Evolutionary conservation across 2,888 invertebrate genomes (phyloP).

Genomic region (Aphidoletes aphidimyza): DNA sequence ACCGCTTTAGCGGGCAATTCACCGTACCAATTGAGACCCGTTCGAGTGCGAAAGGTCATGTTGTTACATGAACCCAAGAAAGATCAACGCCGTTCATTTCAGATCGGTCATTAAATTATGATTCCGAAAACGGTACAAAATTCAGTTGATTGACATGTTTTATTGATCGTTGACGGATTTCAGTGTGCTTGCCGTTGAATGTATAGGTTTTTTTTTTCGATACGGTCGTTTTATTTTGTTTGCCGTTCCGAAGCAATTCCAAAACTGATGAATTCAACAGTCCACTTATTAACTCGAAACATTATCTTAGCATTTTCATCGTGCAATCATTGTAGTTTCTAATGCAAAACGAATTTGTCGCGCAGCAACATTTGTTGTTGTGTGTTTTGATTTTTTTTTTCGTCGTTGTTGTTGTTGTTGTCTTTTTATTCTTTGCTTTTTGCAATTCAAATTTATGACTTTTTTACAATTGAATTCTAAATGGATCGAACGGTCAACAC

Average conservation of each 20-base stretch:
- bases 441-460: constrained; percentile 39
- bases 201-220: background rate
- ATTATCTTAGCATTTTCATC: background rate
- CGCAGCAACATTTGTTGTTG: background rate
- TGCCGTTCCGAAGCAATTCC: background rate
- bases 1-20: background rate
- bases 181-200: too few species aligned
- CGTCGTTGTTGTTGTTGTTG: background rate
- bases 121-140: background rate
- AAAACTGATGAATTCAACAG: too few species aligned
- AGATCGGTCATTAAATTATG: background rate
- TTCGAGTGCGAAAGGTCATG: too few species aligned
- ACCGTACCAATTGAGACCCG: too few species aligned
- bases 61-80: too few species aligned
- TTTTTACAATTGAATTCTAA: constrained; percentile 37
- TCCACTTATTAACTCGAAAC: background rate
- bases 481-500: background rate
- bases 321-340: background rate
- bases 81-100: too few species aligned
- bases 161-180: background rate
- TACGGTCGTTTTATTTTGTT: background rate
- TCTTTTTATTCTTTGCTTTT: background rate
- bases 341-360: background rate
- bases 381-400: background rate
- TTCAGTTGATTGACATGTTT: background rate